phyloP scores from a whole-genome alignment of 1,140 invertebrate species.

The Drosophila santomea region DNA sequence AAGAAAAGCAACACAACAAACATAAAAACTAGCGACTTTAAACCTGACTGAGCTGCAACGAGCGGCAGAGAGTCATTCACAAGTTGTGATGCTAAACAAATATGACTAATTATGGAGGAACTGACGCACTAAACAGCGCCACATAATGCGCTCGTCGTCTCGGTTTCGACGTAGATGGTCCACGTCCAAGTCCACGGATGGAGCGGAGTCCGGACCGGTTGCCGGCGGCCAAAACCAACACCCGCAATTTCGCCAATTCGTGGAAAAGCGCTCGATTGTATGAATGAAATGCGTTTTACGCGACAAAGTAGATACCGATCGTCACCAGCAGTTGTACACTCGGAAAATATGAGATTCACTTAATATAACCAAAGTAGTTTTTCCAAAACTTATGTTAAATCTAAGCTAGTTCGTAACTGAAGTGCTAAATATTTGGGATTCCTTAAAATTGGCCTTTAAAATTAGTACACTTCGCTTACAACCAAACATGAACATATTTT shows the following conservation, averaged over 20 bases:
- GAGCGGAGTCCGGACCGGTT: conserved; percentile 30
- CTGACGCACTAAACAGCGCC: conserved; percentile 78
- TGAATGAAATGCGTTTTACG: conserved; percentile 82
- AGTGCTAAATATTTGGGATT: too few species aligned
- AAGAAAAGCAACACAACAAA: not conserved
- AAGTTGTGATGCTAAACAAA: conserved; percentile 81
- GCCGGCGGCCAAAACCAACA: conserved; percentile 53
- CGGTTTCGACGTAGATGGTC: conserved; percentile 73
- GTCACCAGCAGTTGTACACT: conserved; percentile 25
- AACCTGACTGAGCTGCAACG: conserved; percentile 26
- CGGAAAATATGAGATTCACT: not conserved
- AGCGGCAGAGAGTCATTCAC: conserved; percentile 67
- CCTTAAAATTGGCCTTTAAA: too few species aligned
- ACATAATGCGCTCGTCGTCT: conserved; percentile 79
- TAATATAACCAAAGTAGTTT: too few species aligned
- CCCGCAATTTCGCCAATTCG: conserved; percentile 82
- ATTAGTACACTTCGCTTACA: too few species aligned
- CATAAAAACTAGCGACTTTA: too few species aligned
- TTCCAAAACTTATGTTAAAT: too few species aligned
- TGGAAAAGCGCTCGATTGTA: conserved; percentile 71
- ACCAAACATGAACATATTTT: too few species aligned
- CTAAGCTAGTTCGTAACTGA: not conserved
- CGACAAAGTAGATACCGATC: conserved; percentile 47
- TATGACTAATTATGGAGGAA: conserved; percentile 84
- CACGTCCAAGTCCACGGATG: conserved; percentile 25